Evolutionary conservation across 2,797 vertebrate genomes (phyloP).

Genomic region (Takifugu rubripes): DNA sequence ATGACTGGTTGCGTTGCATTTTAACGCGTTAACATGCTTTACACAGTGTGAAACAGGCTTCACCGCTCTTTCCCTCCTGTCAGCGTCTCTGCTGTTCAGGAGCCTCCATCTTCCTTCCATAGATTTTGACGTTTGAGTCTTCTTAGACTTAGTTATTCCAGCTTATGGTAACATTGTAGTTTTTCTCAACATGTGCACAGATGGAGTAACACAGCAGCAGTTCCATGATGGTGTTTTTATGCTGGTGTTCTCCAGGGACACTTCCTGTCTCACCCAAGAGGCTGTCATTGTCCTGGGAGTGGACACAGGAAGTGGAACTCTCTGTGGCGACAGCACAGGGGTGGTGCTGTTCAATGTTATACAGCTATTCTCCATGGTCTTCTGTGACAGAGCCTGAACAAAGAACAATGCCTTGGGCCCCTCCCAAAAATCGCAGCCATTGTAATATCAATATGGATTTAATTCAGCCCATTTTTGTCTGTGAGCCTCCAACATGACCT

Average conservation of each 20-base stretch:
- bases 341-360: slow-evolving; percentile 53
- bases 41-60: neutral
- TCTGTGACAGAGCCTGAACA: neutral
- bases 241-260: slow-evolving; percentile 38
- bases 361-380: neutral
- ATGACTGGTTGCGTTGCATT: slow-evolving; percentile 33
- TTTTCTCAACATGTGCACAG: neutral
- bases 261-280: slow-evolving; percentile 71
- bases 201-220: slow-evolving; percentile 10
- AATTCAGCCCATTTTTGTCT: neutral
- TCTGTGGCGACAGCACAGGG: slow-evolving; percentile 60
- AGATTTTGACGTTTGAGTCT: neutral
- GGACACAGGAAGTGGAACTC: slow-evolving; percentile 71
- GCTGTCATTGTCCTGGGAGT: slow-evolving; percentile 72
- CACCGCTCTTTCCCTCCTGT: neutral
- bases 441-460: neutral
- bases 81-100: neutral
- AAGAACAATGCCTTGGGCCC: neutral
- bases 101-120: neutral
- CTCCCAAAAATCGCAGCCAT: neutral
- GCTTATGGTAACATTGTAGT: neutral
- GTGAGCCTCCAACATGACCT: neutral
- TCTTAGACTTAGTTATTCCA: neutral
- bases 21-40: neutral
- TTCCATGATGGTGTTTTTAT: slow-evolving; percentile 45